Conservation (phyloP, 2,888 invertebrate genomes). For the Junonia oenone region DNA sequence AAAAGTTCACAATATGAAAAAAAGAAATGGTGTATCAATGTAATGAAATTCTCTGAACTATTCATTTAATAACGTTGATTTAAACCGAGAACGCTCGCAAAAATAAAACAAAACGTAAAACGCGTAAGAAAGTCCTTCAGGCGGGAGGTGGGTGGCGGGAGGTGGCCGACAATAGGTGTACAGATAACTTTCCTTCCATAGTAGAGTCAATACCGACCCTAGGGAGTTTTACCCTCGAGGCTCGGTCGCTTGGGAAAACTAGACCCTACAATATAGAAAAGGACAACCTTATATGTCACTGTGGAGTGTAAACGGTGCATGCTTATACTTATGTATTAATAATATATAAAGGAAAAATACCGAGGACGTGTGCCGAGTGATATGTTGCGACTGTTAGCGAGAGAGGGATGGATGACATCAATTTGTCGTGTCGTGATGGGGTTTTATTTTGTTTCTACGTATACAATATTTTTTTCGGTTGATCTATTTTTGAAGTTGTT, state of each 20-base stretch:
- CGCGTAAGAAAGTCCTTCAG: conserved; percentile 73
- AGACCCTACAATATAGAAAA: conserved; percentile 79
- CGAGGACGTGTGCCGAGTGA: conserved; percentile 76
- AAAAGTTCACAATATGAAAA: background rate
- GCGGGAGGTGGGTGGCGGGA: conserved; percentile 48
- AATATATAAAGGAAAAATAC: conserved; percentile 80
- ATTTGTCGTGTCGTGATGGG: conserved; percentile 79
- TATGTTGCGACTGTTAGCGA: conserved; percentile 77
- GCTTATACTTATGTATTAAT: conserved; percentile 76
- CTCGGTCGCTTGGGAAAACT: conserved; percentile 78
- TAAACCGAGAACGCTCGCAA: conserved; percentile 28
- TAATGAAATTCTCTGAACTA: background rate
- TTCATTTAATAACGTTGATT: conserved; percentile 24
- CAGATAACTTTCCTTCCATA: conserved; percentile 79
- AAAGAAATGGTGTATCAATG: background rate
- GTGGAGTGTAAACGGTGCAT: conserved; percentile 55
- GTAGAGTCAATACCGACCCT: conserved; percentile 79
- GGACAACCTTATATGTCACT: conserved; percentile 54
- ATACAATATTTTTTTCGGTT: conserved; percentile 48
- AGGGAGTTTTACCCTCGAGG: conserved; percentile 79
- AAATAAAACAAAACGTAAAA: conserved; percentile 73
- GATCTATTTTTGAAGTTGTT: conserved; percentile 29
- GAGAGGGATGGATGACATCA: conserved; percentile 78
- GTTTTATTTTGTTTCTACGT: conserved; percentile 75
- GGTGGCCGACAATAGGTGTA: conserved; percentile 76